A percentile compares a stretch with the other conserved stretches of the same genome.
Conservation (phyloP, 2,888 invertebrate species). For the Brenthis ino region DNA sequence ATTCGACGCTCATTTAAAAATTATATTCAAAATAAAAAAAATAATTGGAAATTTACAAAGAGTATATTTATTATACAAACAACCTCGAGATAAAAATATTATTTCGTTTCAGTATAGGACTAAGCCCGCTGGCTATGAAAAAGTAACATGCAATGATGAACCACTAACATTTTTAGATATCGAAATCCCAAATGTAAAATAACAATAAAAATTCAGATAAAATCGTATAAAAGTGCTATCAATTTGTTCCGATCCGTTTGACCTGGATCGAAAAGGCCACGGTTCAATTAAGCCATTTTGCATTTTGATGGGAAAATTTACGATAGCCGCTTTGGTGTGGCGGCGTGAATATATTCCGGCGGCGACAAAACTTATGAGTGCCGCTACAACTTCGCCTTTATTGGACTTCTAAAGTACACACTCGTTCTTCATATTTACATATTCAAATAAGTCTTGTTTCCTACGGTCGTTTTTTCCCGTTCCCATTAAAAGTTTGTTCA, state of each 20-base stretch:
- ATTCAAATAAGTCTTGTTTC: conserved; percentile 37
- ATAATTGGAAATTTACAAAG: too few relatives aligned
- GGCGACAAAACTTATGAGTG: conserved; percentile 52
- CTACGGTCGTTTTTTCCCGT: conserved; percentile 30
- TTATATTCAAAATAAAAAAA: too few relatives aligned
- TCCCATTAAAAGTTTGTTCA: conserved; percentile 38
- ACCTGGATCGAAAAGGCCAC: conserved; percentile 76
- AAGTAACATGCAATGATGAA: conserved; percentile 12
- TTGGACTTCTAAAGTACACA: conserved; percentile 38
- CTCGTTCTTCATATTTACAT: conserved; percentile 39
- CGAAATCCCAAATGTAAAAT: conserved; percentile 35
- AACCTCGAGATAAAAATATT: not conserved
- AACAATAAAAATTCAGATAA: conserved; percentile 60
- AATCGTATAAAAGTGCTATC: conserved; percentile 69
- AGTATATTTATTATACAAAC: too few relatives aligned
- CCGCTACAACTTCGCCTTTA: conserved; percentile 32
- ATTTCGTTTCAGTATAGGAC: not conserved
- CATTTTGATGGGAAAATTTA: conserved; percentile 81
- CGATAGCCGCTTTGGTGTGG: conserved; percentile 64
- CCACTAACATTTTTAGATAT: conserved; percentile 30
- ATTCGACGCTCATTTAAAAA: too few relatives aligned
- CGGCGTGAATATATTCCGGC: conserved; percentile 64
- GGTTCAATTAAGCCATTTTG: conserved; percentile 81
- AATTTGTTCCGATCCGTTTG: conserved; percentile 76
- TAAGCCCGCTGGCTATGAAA: conserved; percentile 13